Percentiles rank a stretch among this genome's conserved stretches.
phyloP scores from a whole-genome alignment of 1,140 invertebrate species.

The Conus betulinus region DNA sequence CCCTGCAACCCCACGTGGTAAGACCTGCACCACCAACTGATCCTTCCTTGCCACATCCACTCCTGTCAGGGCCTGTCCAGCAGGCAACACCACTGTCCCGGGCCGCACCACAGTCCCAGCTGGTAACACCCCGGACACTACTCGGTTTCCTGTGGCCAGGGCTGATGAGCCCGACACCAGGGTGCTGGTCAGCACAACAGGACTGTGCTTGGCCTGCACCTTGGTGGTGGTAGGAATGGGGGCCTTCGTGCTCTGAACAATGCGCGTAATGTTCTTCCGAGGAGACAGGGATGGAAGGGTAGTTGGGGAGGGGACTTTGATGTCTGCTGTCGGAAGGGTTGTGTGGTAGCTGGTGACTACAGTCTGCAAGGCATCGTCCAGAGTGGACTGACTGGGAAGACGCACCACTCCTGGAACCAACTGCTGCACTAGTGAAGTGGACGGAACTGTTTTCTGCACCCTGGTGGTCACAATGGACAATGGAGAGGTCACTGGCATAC shows the following conservation, averaged over 20 bases:
- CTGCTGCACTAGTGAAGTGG: not conserved
- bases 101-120: not conserved
- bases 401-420: not conserved
- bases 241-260: constrained; percentile 58
- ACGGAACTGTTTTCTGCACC: not conserved
- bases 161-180: not conserved
- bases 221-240: constrained; percentile 57
- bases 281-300: constrained; percentile 62
- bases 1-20: constrained; percentile 37
- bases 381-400: constrained; percentile 44
- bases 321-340: constrained; percentile 58
- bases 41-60: constrained; percentile 34
- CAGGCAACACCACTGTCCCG: not conserved
- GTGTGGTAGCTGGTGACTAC: constrained; percentile 36
- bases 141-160: not conserved
- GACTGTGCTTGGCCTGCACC: constrained; percentile 1
- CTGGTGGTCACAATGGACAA: not conserved
- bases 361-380: constrained; percentile 51
- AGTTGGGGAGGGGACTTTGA: constrained; percentile 63
- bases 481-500: not conserved
- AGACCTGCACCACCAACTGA: constrained; percentile 50
- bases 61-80: not conserved
- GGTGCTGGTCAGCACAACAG: not conserved
- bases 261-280: constrained; percentile 53
- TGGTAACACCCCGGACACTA: not conserved